Evolutionary conservation across 2,113 vertebrate genomes (phyloP).

Genomic region (Propithecus coquereli): DNA sequence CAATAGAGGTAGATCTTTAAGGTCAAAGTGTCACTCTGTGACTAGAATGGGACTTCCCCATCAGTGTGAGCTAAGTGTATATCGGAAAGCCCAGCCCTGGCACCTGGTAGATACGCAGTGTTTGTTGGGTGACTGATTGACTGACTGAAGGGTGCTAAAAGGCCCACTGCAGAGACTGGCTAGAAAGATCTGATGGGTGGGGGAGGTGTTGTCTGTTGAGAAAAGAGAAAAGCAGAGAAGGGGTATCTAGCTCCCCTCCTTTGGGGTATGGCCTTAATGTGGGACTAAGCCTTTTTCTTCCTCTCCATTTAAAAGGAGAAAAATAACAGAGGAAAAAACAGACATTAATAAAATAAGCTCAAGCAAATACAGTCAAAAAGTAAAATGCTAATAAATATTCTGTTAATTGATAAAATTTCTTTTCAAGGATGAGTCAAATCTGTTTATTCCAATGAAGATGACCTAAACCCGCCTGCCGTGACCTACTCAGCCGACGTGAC

Average conservation of each 20-base stretch:
- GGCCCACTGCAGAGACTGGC: neutral
- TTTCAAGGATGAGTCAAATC: neutral
- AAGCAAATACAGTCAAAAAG: neutral
- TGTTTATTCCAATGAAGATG: neutral
- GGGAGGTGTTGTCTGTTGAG: neutral
- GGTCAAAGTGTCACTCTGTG: neutral
- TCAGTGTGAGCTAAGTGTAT: neutral
- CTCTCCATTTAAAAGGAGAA: neutral
- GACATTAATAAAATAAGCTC: neutral
- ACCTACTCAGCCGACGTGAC: neutral
- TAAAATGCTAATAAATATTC: neutral
- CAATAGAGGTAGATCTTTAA: neutral
- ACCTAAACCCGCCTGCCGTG: neutral
- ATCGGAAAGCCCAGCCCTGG: neutral
- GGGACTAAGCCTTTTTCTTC: neutral
- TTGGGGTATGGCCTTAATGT: neutral
- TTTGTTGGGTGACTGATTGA: neutral
- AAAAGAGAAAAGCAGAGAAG: slow-evolving; percentile 4
- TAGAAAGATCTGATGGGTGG: neutral
- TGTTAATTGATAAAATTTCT: neutral
- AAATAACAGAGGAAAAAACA: neutral
- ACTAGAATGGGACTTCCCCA: neutral
- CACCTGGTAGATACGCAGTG: neutral
- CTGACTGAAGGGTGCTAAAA: neutral
- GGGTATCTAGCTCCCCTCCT: neutral